These are phyloP conservation scores for Drosophila maculinotata DNA, from an alignment of 2,888 invertebrate species.

Conservation along the genomic window DNA sequence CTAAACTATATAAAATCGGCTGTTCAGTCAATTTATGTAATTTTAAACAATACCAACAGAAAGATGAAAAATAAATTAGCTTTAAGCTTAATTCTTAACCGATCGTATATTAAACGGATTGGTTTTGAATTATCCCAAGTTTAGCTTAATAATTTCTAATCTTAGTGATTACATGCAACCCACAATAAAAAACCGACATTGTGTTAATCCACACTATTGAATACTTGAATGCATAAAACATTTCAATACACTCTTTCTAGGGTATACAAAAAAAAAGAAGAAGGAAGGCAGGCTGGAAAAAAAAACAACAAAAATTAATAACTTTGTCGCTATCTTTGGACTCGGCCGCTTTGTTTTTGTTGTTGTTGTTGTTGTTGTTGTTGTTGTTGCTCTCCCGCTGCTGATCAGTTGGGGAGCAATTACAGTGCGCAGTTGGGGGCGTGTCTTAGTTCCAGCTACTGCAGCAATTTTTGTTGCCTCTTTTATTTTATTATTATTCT, in stretches of 20 bases:
- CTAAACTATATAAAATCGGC: no score
- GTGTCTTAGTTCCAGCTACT: slow-evolving; percentile 49
- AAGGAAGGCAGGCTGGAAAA: slow-evolving; percentile 5
- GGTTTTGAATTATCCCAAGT: no score
- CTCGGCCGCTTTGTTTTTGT: slow-evolving; percentile 19
- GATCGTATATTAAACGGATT: no score
- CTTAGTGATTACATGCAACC: no score
- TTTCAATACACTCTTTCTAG: not conserved
- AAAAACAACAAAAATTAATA: slow-evolving; percentile 41
- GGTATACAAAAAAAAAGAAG: slow-evolving; percentile 9
- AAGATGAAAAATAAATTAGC: no score
- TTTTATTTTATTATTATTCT: slow-evolving; percentile 38
- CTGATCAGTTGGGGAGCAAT: slow-evolving; percentile 78
- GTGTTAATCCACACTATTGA: no score
- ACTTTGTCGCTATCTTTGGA: slow-evolving; percentile 49
- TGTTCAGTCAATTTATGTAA: no score
- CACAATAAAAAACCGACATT: no score
- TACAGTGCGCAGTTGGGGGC: slow-evolving; percentile 64
- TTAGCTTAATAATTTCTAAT: no score
- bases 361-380: not conserved
- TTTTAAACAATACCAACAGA: no score
- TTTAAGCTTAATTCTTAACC: no score
- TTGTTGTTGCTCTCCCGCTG: slow-evolving; percentile 32
- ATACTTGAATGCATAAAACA: not conserved
- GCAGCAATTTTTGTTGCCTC: slow-evolving; percentile 22